Evolutionary conservation across 1,140 invertebrate genomes (phyloP).

Genomic region (Platyscapa corneri): DNA sequence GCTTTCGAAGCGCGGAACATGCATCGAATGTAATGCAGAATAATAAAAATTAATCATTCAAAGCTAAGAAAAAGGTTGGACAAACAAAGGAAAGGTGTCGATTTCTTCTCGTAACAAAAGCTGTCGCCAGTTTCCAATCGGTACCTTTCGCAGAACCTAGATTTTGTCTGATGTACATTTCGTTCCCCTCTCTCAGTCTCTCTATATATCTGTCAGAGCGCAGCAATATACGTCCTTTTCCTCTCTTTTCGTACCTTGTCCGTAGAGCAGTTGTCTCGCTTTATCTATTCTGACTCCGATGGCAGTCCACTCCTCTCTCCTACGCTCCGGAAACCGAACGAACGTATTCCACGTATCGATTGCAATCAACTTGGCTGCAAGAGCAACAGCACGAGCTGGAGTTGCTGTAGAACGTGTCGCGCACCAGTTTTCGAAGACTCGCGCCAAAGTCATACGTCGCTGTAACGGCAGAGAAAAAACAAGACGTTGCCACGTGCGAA

Average conservation of each 20-base stretch:
- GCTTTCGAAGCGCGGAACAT: no score
- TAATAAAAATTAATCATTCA: no score
- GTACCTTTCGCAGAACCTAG: neutral
- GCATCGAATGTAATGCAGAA: no score
- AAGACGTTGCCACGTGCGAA: no score
- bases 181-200: neutral
- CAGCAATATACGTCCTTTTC: neutral
- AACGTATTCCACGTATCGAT: constrained; percentile 41
- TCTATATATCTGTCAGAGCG: neutral
- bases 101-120: neutral
- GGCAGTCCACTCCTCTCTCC: constrained; percentile 11
- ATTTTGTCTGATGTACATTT: neutral
- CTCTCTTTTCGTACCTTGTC: no score
- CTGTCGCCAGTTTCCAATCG: neutral
- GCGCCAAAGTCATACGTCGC: no score
- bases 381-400: neutral
- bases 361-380: constrained; percentile 35
- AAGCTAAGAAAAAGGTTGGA: neutral
- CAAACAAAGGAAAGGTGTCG: neutral
- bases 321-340: constrained; percentile 27
- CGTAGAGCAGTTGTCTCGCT: neutral
- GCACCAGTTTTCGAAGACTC: neutral
- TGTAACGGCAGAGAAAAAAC: no score
- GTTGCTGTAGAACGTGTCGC: neutral
- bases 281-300: neutral